Conservation (phyloP, 2,113 vertebrate genomes). For the Proteles cristata region DNA sequence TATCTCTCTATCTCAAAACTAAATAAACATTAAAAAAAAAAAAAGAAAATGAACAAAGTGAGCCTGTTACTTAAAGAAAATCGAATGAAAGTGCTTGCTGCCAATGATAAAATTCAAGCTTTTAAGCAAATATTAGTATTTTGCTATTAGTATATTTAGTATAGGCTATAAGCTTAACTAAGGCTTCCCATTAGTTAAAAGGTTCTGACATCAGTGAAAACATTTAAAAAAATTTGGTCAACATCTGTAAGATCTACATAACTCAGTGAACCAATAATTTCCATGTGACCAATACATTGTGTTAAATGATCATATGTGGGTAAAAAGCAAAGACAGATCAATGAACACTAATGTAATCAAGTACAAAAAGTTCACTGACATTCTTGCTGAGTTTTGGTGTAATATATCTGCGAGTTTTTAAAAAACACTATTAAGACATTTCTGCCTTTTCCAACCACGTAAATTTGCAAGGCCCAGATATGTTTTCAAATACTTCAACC, state of each 20-base stretch:
- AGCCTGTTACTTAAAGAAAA: neutral
- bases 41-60: neutral
- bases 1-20: too few species aligned
- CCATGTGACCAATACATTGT: neutral
- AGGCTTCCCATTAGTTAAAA: neutral
- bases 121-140: neutral
- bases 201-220: neutral
- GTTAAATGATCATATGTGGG: neutral
- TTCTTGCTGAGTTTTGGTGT: neutral
- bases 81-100: neutral
- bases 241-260: neutral
- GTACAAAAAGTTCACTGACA: neutral
- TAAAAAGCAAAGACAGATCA: neutral
- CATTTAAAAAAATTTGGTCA: neutral
- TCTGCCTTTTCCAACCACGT: neutral
- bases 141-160: neutral
- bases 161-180: neutral
- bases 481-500: constrained; percentile 26
- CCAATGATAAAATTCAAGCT: neutral
- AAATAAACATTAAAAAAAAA: too few species aligned
- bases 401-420: neutral
- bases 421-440: constrained; percentile 1
- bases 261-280: neutral
- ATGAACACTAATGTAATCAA: neutral
- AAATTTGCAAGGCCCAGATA: neutral